These are phyloP conservation scores for Brachyptera putata DNA, from an alignment of 2,888 invertebrate genomes.

Conservation along the genomic window DNA sequence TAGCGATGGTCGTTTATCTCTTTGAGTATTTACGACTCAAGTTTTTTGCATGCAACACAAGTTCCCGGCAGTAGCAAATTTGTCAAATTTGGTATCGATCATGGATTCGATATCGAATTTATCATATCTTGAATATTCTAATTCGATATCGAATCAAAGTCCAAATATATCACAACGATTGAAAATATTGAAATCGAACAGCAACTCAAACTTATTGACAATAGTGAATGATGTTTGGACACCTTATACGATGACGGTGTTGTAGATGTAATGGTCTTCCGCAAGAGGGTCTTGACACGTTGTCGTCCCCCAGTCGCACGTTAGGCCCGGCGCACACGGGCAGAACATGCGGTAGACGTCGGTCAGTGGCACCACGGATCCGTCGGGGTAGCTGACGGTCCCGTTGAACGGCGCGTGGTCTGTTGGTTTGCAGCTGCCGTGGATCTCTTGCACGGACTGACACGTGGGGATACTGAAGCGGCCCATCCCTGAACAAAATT, in stretches of 20 bases:
- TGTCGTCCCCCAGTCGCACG: slow-evolving; percentile 10
- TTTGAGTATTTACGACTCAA: too few species aligned
- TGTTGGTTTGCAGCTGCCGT: slow-evolving; percentile 12
- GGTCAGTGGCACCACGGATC: neutral
- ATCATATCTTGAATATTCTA: too few species aligned
- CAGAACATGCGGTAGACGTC: slow-evolving; percentile 21
- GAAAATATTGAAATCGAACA: too few species aligned
- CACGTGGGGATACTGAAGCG: slow-evolving; percentile 24
- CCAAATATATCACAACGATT: too few species aligned
- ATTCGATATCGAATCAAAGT: too few species aligned
- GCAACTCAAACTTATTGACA: too few species aligned
- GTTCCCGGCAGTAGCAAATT: too few species aligned
- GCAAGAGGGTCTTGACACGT: slow-evolving; percentile 16
- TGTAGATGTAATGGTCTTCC: slow-evolving; percentile 1
- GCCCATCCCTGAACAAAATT: slow-evolving; percentile 12
- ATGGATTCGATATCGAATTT: too few species aligned
- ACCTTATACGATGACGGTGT: slow-evolving; percentile 9
- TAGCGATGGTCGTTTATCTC: too few species aligned
- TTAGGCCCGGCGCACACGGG: slow-evolving; percentile 20
- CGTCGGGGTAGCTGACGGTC: slow-evolving; percentile 23
- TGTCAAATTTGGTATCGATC: too few species aligned
- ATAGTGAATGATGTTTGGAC: too few species aligned
- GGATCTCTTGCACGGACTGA: neutral
- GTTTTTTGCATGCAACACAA: too few species aligned
- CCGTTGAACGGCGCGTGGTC: slow-evolving; percentile 12